phyloP scores from a whole-genome alignment of 2,888 invertebrate species.

The Pogonocherus hispidulus region DNA sequence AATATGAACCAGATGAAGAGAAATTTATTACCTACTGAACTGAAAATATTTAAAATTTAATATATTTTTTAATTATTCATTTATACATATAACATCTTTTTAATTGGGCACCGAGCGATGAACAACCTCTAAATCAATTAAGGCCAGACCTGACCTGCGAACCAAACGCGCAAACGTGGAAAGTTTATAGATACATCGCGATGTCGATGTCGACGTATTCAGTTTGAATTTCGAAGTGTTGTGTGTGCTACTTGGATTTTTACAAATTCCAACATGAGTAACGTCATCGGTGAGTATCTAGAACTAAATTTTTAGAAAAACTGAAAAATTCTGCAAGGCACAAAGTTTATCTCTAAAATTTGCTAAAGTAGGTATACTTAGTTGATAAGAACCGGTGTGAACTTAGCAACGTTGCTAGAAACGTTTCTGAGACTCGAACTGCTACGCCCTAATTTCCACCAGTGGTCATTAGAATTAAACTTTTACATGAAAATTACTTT shows the following conservation, averaged over 20 bases:
- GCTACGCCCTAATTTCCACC: too few species aligned
- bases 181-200: slow-evolving; percentile 53
- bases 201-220: slow-evolving; percentile 52
- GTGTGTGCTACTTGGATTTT: slow-evolving; percentile 40
- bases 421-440: too few species aligned
- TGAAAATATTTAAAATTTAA: too few species aligned
- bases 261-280: slow-evolving; percentile 47
- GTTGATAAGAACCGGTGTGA: too few species aligned
- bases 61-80: too few species aligned
- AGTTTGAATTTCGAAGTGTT: slow-evolving; percentile 51
- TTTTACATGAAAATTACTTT: too few species aligned
- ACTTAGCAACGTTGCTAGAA: too few species aligned
- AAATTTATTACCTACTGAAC: too few species aligned
- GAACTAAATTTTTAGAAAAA: neutral
- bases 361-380: too few species aligned
- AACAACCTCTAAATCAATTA: neutral
- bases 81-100: too few species aligned
- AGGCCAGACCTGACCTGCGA: slow-evolving; percentile 38
- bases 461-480: too few species aligned
- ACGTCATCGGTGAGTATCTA: slow-evolving; percentile 48
- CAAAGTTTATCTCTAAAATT: neutral
- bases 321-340: neutral
- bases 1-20: too few species aligned
- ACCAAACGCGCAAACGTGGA: slow-evolving; percentile 55
- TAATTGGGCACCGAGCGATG: neutral